Conservation (phyloP, 2,888 invertebrate species). For the Noctua janthina region DNA sequence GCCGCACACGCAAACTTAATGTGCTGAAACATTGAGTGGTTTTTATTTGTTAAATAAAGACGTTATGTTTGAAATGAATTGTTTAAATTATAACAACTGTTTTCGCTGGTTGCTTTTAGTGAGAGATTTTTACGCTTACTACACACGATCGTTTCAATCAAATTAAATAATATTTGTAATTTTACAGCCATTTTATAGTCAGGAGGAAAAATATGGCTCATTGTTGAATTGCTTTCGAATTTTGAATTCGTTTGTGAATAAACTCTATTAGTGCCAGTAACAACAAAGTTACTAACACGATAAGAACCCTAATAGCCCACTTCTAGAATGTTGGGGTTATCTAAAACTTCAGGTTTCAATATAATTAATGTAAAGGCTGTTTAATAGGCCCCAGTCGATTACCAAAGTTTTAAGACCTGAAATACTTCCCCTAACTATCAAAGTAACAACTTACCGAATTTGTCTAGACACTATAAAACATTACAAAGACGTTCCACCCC, state of each 20-base stretch:
- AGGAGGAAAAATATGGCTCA: background rate
- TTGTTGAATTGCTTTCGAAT: conserved; percentile 3
- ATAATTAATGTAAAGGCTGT: conserved; percentile 27
- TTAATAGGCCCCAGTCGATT: conserved; percentile 46
- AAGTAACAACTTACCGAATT: conserved; percentile 48
- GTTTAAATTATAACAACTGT: conserved; percentile 31
- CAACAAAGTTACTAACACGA: conserved; percentile 10
- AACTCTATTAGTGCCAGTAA: background rate
- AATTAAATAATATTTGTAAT: conserved; percentile 20
- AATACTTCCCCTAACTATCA: conserved; percentile 30
- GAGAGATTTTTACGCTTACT: conserved; percentile 16
- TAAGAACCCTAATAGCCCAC: conserved; percentile 1
- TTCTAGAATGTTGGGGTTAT: conserved; percentile 9
- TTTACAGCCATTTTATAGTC: background rate
- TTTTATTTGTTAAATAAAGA: conserved; percentile 48
- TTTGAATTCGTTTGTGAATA: conserved; percentile 15
- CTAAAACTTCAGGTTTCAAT: conserved; percentile 28
- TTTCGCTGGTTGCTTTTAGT: conserved; percentile 22
- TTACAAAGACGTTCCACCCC: conserved; percentile 39
- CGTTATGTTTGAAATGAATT: conserved; percentile 38
- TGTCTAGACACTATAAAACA: conserved; percentile 69
- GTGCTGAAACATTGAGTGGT: conserved; percentile 64
- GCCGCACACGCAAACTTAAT: conserved; percentile 72
- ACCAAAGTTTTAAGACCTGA: conserved; percentile 51
- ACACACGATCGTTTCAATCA: background rate